Evolutionary conservation across 2,797 vertebrate genomes (phyloP).

Genomic region (Sebastes nivosus): DNA sequence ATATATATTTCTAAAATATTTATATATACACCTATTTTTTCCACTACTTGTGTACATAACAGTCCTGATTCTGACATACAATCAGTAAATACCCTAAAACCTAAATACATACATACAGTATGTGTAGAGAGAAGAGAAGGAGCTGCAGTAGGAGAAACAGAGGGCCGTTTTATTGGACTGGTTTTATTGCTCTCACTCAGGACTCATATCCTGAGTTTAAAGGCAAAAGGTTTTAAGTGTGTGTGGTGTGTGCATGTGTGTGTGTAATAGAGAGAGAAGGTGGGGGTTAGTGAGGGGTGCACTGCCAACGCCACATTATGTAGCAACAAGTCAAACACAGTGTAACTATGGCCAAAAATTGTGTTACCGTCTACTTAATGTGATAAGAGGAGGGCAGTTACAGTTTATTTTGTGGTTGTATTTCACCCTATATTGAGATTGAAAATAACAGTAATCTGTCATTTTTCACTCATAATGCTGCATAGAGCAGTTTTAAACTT

Average conservation of each 20-base stretch:
- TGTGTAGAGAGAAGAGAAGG: background rate
- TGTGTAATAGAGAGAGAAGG: background rate
- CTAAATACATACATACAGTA: background rate
- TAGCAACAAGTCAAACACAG: background rate
- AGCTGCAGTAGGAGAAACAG: slow-evolving; percentile 22
- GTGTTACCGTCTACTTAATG: slow-evolving; percentile 1
- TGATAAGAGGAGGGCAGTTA: slow-evolving; percentile 3
- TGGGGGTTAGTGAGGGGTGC: slow-evolving; percentile 12
- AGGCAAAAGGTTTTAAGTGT: slow-evolving; percentile 49
- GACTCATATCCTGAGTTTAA: slow-evolving; percentile 67
- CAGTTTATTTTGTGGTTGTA: background rate
- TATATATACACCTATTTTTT: too few relatives aligned
- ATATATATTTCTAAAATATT: too few relatives aligned
- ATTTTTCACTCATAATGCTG: background rate
- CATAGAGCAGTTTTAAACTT: background rate
- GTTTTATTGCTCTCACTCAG: slow-evolving; percentile 62
- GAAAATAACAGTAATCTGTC: background rate
- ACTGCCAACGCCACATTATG: slow-evolving; percentile 38
- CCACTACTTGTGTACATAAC: too few relatives aligned
- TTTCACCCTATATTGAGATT: background rate
- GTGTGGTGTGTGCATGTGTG: slow-evolving; percentile 3
- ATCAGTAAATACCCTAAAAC: too few relatives aligned
- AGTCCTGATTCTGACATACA: too few relatives aligned
- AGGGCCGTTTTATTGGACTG: slow-evolving; percentile 47
- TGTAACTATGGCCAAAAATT: background rate